Base-by-base conservation (phyloP, 2,888 invertebrate species). In the Xestia c-nigrum region DNA sequence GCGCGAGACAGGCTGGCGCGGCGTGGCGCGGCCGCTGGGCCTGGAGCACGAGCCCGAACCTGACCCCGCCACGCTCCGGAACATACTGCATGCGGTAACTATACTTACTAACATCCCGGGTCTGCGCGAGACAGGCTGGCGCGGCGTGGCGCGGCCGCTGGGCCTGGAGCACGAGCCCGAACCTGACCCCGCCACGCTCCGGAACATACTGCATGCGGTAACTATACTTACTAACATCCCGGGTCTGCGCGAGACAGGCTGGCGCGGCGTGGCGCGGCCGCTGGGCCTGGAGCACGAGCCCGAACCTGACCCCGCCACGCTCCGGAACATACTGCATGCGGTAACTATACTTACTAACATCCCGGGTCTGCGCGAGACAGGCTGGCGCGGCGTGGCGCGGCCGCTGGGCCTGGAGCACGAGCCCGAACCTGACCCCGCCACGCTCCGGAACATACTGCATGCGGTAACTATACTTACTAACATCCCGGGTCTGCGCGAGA, bases 221-320 rank as follows among this genome's bases (percentile, higher is more conserved):
- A 94, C 97, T 64, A 55, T 55, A 55, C 55, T 10, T 7, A n/a
- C n/a, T n/a, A n/a, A n/a, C 38, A 98, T 98, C 89, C 98, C 98
- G 0, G 99, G 99, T 0, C 97, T 99, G 72, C 97, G 98, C 59
- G 99, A 99, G 93, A 98, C 98, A 31, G 98, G 98, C 2, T 99
- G 98, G 98, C 97, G 98, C 83, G 98, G 43, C 1, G 43, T 43
- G 43, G 43, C 43, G 43, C 43, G 43, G 6, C 43, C 43, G 9
- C 10, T 43, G 9, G 43, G 43, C 43, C 43, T 43, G 92, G 50
- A 92, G 10, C 85, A 82, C n/a, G 98, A 98, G 88, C 97, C 98
- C 81, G 97, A 98, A 46, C 97, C 97, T 14, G 98, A 98, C 92
- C 97, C 97, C 0, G 98, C 88, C 55, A 52, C 90, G 59, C 92